Evolutionary conservation across 2,113 vertebrate species (phyloP), one percentile per base, ranked within the genome.

Genomic region (Bubo scandiacus): DNA sequence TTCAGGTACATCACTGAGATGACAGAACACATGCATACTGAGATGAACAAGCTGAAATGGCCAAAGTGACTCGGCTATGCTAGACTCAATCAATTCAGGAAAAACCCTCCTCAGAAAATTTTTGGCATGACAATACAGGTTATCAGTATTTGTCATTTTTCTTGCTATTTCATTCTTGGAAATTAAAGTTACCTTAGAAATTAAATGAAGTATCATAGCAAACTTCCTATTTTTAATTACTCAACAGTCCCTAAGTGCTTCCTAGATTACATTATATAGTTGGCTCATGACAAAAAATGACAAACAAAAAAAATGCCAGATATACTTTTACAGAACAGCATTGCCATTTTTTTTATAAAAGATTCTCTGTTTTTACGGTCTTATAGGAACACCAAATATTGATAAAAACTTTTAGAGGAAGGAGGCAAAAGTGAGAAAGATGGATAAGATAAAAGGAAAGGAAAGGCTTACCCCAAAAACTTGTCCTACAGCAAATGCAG

Each of bases 391-490:
- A 38, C n/a, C 20, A 47, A 43, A 72, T 17, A 85, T 3, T 45
- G 11, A 6, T 45, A 63, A 77, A 90, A 83, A 59, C 43, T 71
- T 71, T 27, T 21, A 38, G 20, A 77, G 21, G 22, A 92, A 78
- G 21, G 7, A 95, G 22, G 11, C 15, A 70, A 67, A 87, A 61
- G 12, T 70, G 16, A 49, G 14, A 80, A 54, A 74, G 22, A 70
- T 2, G 9, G 9, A 82, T 71, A 81, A 86, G 13, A 4, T 42
- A 30, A 61, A 77, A 91, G 40, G 72, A 78, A 84, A 88, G 36
- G 47, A 84, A 95, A 88, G 7, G 40, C 73, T 97, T 84, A 95
- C 86, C 86, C 83, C 52, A 45, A 75, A 87, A 86, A 12, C 15
- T 66, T 6, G 10, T 88, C 59, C 55, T 91, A 63, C 74, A 71